These are phyloP conservation scores for Noturus placidus DNA, from an alignment of 2,113 vertebrate species.

Conservation along the genomic window DNA sequence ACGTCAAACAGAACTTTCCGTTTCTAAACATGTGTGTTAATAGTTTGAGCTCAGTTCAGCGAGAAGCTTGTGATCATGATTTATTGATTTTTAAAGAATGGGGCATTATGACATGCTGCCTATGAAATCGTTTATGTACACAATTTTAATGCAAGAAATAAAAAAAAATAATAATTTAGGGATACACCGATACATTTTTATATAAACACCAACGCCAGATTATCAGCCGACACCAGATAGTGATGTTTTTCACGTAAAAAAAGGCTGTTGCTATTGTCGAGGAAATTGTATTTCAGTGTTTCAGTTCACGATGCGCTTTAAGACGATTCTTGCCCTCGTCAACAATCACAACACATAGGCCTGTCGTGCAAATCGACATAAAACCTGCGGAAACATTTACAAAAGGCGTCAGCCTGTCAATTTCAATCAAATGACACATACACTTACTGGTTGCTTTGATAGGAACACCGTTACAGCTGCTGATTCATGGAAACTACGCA, in stretches of 20 bases:
- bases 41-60: neutral
- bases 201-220: neutral
- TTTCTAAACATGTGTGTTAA: neutral
- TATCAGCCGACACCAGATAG: neutral
- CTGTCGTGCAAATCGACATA: neutral
- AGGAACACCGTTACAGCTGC: neutral
- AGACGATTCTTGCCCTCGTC: neutral
- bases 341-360: neutral
- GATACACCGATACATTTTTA: neutral
- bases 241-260: neutral
- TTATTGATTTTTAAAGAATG: neutral
- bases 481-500: no score
- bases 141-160: neutral
- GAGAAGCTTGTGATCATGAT: neutral
- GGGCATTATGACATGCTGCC: neutral
- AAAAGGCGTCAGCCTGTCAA: no score
- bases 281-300: neutral
- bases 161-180: neutral
- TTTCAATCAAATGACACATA: neutral
- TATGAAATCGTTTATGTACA: neutral
- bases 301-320: neutral
- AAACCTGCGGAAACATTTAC: neutral
- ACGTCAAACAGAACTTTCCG: neutral
- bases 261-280: neutral
- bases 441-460: no score